Evolutionary conservation across 1,140 invertebrate species (phyloP).

Genomic region (Heliconius congener): DNA sequence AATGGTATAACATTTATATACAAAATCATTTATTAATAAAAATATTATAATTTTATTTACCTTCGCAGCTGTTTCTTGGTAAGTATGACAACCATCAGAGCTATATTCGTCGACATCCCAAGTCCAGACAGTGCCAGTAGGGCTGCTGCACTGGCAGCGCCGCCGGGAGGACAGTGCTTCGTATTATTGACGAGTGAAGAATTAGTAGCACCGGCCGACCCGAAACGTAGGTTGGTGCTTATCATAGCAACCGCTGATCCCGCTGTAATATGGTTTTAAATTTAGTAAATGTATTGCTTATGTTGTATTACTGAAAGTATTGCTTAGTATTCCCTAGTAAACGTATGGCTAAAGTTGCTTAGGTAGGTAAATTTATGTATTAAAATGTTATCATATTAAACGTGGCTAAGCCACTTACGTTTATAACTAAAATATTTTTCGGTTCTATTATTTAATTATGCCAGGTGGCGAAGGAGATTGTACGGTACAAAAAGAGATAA

Average conservation of each 20-base stretch:
- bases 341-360: no score
- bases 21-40: neutral
- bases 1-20: no score
- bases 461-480: no score
- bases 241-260: constrained; percentile 88
- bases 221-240: constrained; percentile 88
- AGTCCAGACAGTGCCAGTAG: constrained; percentile 89
- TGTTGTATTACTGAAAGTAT: no score
- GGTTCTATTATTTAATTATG: no score
- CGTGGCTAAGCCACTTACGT: no score
- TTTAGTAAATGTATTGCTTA: neutral
- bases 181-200: constrained; percentile 86
- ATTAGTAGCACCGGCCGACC: constrained; percentile 84
- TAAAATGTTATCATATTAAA: no score
- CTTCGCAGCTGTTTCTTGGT: constrained; percentile 88
- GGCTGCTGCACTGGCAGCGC: constrained; percentile 89
- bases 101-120: constrained; percentile 91
- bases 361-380: no score
- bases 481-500: no score
- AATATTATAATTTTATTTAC: constrained; percentile 66
- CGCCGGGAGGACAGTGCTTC: constrained; percentile 89
- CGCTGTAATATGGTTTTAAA: constrained; percentile 53
- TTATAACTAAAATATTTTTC: no score
- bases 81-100: constrained; percentile 90
- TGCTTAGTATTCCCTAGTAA: no score